Base-by-base conservation (phyloP, 2,888 invertebrate genomes). In the Cephus runcator region DNA sequence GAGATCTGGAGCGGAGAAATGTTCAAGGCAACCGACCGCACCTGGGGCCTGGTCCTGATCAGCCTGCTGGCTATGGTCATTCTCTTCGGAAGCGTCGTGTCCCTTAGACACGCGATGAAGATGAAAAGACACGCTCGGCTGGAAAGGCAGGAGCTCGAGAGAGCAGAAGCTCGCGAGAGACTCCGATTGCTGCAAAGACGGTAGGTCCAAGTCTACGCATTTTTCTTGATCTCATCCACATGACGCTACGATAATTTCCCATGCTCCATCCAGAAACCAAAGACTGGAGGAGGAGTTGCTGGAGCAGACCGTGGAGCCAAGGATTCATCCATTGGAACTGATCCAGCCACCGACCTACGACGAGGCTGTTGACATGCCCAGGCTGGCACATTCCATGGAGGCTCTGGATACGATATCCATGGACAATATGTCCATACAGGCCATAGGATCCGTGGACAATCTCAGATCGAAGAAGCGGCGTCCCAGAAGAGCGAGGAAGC, bases 341-440 rank as follows among this genome's bases (percentile, higher is more conserved):
- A 93, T 95, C 40, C 93, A 94, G 79, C 95, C 96, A 69, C 96
- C 96, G 0, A 95, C 95, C 4, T 96, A 96, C 86, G 95, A 94
- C 85, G 96, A 96, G 92, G 96, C 96, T 56, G 92, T 96, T 78
- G 93, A 94, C 33, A 95, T 96, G 94, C 95, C 96, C 1, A 94
- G 95, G 87, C 86, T 95, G 69, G 94, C 89, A 1, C 90, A 86
- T 12, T 91, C 91, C 4, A 81, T 91, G 79, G 90, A 91, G 79
- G 88, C 84, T 36, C 79, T 91, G 23, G 86, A 91, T 77, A 84
- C 85, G 12, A 86, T 89, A 69, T 85, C 87, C 12, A 80, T 81
- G 23, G 88, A 85, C 12, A 78, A 78, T 12, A 78, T 73, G 34
- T 79, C 76, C 40, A 69, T 75, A 6, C 76, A 79, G 31, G 83